These are phyloP conservation scores for Spinus olivaceus DNA, from an alignment of 2,797 vertebrate genomes.

Conservation along the genomic window DNA sequence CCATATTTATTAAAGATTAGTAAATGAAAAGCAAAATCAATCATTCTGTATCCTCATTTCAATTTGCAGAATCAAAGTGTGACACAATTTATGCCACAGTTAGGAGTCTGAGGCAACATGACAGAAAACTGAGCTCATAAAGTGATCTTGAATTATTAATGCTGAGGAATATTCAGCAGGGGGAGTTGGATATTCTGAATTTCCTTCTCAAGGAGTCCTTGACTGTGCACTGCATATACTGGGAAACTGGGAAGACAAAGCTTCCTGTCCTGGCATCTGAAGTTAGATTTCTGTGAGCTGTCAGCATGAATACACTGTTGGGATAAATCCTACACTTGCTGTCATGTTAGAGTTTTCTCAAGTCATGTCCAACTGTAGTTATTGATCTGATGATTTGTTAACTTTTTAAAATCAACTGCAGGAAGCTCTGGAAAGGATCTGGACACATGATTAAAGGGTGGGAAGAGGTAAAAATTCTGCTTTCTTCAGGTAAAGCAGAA, in stretches of 20 bases:
- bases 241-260: not conserved
- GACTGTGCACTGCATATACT: not conserved
- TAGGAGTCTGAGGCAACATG: not conserved
- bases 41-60: not conserved
- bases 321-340: not conserved
- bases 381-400: not conserved
- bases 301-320: not conserved
- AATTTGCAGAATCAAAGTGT: not conserved
- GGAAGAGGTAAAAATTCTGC: not conserved
- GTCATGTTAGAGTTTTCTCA: not conserved
- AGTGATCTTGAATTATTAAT: slow-evolving; percentile 12
- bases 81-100: not conserved
- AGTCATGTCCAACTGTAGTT: not conserved
- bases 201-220: not conserved
- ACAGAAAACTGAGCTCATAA: not conserved
- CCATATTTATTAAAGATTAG: not conserved
- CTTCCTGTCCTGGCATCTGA: not conserved
- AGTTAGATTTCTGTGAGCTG: not conserved
- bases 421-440: not conserved
- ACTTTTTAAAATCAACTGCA: not conserved
- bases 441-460: not conserved
- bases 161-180: not conserved
- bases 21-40: not conserved
- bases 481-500: not conserved
- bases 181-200: not conserved